A percentile compares a stretch with the other conserved stretches of the same genome.
These are phyloP conservation scores for Eptatretus atami DNA, from an alignment of 2,797 vertebrate species.

Conservation along the genomic window DNA sequence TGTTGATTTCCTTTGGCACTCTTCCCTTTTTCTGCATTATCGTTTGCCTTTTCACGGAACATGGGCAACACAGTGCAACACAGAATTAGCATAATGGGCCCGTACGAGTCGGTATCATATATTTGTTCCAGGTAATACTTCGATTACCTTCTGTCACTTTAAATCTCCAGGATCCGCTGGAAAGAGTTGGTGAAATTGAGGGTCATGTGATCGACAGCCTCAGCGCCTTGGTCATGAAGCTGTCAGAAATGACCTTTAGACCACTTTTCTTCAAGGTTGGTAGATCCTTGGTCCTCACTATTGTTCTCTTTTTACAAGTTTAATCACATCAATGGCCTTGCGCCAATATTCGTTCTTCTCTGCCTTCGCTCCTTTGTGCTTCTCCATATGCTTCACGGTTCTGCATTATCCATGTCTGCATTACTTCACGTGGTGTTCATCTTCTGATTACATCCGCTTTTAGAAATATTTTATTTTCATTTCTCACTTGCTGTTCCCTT, in stretches of 20 bases:
- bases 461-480: not conserved
- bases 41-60: no score
- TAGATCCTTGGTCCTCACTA: not conserved
- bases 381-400: not conserved
- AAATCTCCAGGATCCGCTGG: constrained; percentile 28
- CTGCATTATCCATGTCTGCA: no score
- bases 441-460: not conserved
- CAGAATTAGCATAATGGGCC: no score
- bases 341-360: not conserved
- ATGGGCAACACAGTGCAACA: no score
- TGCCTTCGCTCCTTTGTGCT: not conserved
- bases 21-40: no score
- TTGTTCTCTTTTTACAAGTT: no score
- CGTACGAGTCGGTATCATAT: no score
- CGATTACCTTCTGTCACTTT: constrained; percentile 7
- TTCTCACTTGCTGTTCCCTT: not conserved
- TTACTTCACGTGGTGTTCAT: not conserved
- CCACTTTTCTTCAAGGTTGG: constrained; percentile 74
- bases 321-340: constrained; percentile 8
- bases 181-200: constrained; percentile 29
- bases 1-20: no score
- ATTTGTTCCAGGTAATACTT: not conserved
- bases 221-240: constrained; percentile 59
- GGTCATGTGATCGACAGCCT: constrained; percentile 36
- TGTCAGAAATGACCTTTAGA: constrained; percentile 68